Conservation (phyloP, 2,113 vertebrate species). For the Neofelis nebulosa region DNA sequence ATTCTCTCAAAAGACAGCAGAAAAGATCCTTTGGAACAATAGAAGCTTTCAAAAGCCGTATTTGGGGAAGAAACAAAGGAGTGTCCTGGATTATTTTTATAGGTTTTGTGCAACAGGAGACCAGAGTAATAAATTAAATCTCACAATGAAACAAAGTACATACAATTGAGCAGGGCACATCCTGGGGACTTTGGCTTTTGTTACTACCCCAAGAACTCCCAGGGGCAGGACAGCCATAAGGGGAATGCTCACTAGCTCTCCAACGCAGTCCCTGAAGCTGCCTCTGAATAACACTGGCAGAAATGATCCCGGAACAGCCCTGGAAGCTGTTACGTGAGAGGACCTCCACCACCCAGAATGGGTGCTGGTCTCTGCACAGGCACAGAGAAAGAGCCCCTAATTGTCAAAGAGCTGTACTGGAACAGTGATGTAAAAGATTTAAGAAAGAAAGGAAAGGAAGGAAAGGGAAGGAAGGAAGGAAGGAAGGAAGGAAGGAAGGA, state of each 20-base stretch:
- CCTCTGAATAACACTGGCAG: not conserved
- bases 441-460: not conserved
- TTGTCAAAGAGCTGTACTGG: not conserved
- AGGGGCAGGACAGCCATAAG: not conserved
- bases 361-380: not conserved
- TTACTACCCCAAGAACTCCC: not conserved
- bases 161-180: not conserved
- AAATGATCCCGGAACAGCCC: too few relatives aligned
- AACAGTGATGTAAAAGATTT: not conserved
- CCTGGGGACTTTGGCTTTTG: not conserved
- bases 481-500: not conserved
- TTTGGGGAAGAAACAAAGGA: not conserved
- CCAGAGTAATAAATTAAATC: not conserved
- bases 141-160: not conserved
- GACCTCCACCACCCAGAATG: rapidly evolving
- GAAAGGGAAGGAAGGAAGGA: not conserved
- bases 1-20: not conserved
- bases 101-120: not conserved
- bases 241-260: not conserved
- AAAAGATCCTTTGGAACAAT: not conserved
- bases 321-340: not conserved
- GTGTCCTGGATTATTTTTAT: not conserved
- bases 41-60: not conserved
- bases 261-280: rapidly evolving
- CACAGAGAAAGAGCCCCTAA: not conserved